Base-by-base conservation (phyloP, 2,888 invertebrate species). In the Diabrotica balteata region DNA sequence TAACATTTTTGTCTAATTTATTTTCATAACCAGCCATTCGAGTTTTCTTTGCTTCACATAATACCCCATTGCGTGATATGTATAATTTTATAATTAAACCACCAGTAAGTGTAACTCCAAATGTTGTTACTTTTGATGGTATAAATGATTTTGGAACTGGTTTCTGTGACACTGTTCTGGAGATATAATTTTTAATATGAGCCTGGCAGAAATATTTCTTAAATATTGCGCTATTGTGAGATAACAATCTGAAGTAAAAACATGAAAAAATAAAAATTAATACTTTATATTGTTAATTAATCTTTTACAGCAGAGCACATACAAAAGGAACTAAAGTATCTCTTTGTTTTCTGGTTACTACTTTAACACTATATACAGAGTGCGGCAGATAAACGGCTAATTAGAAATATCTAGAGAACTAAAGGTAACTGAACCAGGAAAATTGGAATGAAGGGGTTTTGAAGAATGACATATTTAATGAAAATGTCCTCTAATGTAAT, bases 1-100 rank as follows among this genome's bases (percentile, higher is more conserved):
- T 86, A 0, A 86, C 81, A 73, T 87, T 86, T 62, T 88, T 88
- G 59, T 87, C 86, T 44, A 82, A 68, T 45, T 59, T 61, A 61
- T 73, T 73, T 65, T 70, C 73, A 71, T 80, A 84, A n/a, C 82
- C 83, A 8, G 73, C 77, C 72, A 84, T 70, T 70, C 84, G 77
- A 8, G 81, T 78, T 63, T 77, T 76, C 7, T 74, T 69, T n/a
- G 77, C 73, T 64, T 81, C 76, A 69, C 84, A 84, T 44, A 78
- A 69, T 44, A 68, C 80, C 63, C 71, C 69, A 66, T 77, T 78
- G 63, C 75, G 78, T 54, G 69, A 60, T n/a, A 74, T 8, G 17
- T 62, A 49, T 49, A 79, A 53, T 59, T 74, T 72, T 59, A 75
- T 50, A 17, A 76, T 53, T 47, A 71, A 74, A 43, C 75, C 75